Conservation (phyloP, 2,113 vertebrate species). For the Ursus arctos region DNA sequence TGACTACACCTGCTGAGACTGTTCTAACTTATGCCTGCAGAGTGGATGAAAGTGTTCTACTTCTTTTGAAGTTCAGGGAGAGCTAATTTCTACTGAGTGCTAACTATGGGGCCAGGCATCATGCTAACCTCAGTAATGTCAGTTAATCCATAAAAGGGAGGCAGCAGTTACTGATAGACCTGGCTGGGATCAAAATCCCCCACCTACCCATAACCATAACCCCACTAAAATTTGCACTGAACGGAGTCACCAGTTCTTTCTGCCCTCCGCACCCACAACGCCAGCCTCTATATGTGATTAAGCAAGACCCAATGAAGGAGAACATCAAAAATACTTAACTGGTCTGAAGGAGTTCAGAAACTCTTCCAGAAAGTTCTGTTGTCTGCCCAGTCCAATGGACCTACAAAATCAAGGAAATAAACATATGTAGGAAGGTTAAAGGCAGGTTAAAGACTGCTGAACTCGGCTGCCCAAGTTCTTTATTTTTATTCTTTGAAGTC, state of each 20-base stretch:
- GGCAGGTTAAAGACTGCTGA: background rate
- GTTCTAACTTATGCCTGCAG: background rate
- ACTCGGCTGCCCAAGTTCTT: background rate
- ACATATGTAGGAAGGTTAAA: background rate
- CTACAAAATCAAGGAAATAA: conserved; percentile 6
- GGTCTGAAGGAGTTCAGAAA: background rate
- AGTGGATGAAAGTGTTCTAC: conserved; percentile 51
- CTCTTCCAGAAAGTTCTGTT: conserved; percentile 51
- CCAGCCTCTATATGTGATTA: background rate
- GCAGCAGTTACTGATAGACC: background rate
- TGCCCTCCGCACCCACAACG: background rate
- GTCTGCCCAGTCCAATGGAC: background rate
- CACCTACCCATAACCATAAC: background rate
- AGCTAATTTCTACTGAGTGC: conserved; percentile 42
- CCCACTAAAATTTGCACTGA: conserved; percentile 4
- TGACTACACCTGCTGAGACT: conserved; percentile 19
- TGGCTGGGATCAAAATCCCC: background rate
- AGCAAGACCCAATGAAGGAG: background rate
- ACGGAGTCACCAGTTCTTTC: background rate
- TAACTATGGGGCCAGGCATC: background rate
- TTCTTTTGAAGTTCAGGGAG: conserved; percentile 68
- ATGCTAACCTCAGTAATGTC: conserved; percentile 25
- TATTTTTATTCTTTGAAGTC: background rate
- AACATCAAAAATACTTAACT: background rate
- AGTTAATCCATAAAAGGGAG: background rate